Percentiles rank a stretch among this genome's conserved stretches.
Conservation (phyloP, 2,888 invertebrate species). For the Ornithoptera alexandrae region DNA sequence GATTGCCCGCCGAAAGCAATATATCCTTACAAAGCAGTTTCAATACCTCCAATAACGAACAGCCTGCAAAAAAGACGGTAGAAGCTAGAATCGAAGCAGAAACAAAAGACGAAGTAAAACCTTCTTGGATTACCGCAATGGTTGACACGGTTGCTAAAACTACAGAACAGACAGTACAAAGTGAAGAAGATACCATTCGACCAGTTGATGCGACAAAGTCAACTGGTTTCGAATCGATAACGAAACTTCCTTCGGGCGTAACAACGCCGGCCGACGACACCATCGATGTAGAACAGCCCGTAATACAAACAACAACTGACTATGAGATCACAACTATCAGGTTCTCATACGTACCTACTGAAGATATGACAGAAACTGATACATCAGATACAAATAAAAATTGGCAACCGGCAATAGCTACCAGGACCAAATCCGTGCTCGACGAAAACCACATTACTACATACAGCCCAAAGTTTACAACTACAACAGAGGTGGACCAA, state of each 20-base stretch:
- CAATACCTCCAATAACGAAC: conserved; percentile 45
- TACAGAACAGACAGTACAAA: conserved; percentile 40
- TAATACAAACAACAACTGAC: conserved; percentile 48
- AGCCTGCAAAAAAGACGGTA: conserved; percentile 33
- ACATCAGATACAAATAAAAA: conserved; percentile 43
- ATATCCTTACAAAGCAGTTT: conserved; percentile 56
- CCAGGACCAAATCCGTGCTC: conserved; percentile 51
- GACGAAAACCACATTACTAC: conserved; percentile 63
- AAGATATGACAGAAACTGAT: conserved; percentile 45
- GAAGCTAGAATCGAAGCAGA: conserved; percentile 7
- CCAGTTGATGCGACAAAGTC: conserved; percentile 57
- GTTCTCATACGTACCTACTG: conserved; percentile 66
- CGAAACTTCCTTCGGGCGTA: conserved; percentile 66
- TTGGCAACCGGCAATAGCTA: conserved; percentile 61
- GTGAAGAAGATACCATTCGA: conserved; percentile 51
- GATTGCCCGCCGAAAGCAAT: conserved; percentile 59
- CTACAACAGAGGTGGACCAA: conserved; percentile 51
- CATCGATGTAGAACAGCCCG: conserved; percentile 46
- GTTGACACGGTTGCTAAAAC: conserved; percentile 44
- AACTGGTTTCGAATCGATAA: conserved; percentile 75
- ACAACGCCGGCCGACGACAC: conserved; percentile 71
- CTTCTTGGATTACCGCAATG: conserved; percentile 54
- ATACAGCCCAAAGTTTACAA: conserved; percentile 62
- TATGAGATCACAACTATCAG: conserved; percentile 73
- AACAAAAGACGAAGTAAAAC: conserved; percentile 41